Evolutionary conservation across 2,113 vertebrate genomes (phyloP).

Genomic region (Toxotes chatareus): DNA sequence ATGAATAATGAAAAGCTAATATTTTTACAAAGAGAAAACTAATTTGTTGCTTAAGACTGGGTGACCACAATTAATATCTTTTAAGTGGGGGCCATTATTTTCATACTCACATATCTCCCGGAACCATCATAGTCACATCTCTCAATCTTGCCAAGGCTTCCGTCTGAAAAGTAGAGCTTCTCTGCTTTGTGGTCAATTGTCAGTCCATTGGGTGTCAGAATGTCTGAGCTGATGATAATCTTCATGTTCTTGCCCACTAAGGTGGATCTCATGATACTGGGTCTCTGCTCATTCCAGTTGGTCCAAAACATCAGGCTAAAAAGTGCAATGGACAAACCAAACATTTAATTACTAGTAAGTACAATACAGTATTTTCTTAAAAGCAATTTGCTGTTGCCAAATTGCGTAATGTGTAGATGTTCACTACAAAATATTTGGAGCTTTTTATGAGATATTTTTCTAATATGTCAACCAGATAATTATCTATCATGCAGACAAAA

Average conservation of each 20-base stretch:
- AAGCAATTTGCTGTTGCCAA: not conserved
- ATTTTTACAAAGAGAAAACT: not conserved
- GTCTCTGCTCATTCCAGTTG: slow-evolving; percentile 99
- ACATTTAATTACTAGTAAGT: not conserved
- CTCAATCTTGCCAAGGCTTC: slow-evolving; percentile 95
- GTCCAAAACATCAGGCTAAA: slow-evolving; percentile 98
- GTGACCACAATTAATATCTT: not conserved
- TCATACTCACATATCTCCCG: slow-evolving; percentile 92
- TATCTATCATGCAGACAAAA: slow-evolving; percentile 25
- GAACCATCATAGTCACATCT: slow-evolving; percentile 97
- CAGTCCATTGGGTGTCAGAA: slow-evolving; percentile 96
- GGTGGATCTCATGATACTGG: slow-evolving; percentile 96
- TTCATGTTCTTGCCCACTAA: slow-evolving; percentile 92
- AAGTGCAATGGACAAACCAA: slow-evolving; percentile 12
- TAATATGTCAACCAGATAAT: slow-evolving; percentile 26
- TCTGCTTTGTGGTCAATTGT: slow-evolving; percentile 95
- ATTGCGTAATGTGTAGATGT: not conserved
- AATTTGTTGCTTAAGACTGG: not conserved
- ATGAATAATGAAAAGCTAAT: not conserved
- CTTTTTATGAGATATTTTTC: slow-evolving; percentile 20
- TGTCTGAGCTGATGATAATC: slow-evolving; percentile 92
- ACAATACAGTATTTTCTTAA: not conserved
- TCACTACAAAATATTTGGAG: slow-evolving; percentile 2
- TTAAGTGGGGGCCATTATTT: not conserved
- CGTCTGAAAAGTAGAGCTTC: slow-evolving; percentile 98